Conservation (phyloP, 2,797 vertebrate genomes). For the Bovichtus variegatus region DNA sequence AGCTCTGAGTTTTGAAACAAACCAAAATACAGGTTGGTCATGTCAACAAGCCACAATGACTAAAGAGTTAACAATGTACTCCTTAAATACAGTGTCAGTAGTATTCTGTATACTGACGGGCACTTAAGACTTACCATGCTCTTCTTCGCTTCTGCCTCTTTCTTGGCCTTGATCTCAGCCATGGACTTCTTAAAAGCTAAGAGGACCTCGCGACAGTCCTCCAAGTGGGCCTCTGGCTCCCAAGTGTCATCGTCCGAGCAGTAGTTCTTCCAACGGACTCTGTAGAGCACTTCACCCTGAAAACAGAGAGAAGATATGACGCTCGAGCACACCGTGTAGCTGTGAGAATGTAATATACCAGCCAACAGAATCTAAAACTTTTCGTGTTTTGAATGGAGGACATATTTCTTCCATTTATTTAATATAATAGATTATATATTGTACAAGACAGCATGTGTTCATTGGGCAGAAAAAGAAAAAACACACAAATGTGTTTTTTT, state of each 20-base stretch:
- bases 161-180: slow-evolving; percentile 89
- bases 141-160: slow-evolving; percentile 83
- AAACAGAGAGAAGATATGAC: slow-evolving; percentile 33
- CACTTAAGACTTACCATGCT: slow-evolving; percentile 83
- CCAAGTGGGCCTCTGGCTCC: slow-evolving; percentile 96
- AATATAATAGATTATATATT: too few species aligned
- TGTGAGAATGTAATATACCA: background rate
- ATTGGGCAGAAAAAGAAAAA: background rate
- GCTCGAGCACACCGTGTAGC: background rate
- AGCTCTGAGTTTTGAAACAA: background rate
- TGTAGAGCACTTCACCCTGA: slow-evolving; percentile 93
- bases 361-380: background rate
- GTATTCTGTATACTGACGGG: background rate
- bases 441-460: background rate
- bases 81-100: background rate
- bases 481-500: too few species aligned
- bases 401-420: background rate
- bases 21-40: background rate
- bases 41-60: background rate
- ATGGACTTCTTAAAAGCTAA: slow-evolving; percentile 90
- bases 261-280: slow-evolving; percentile 98
- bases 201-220: slow-evolving; percentile 96
- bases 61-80: background rate
- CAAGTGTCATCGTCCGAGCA: slow-evolving; percentile 97
- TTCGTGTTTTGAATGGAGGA: background rate